phyloP scores from a whole-genome alignment of 2,797 vertebrate genomes.

The Argya squamiceps region DNA sequence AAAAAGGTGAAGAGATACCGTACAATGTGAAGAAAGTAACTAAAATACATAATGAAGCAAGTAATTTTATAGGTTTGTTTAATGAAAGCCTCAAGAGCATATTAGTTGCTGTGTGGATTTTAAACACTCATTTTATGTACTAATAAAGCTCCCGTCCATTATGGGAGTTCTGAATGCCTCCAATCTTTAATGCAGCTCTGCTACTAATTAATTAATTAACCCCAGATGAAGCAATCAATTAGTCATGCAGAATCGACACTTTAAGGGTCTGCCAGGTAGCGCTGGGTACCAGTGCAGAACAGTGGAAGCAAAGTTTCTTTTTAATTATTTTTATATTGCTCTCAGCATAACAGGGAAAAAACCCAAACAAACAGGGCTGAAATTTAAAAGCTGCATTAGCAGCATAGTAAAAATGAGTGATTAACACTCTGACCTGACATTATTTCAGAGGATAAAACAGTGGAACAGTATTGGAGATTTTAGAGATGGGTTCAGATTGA shows the following conservation, averaged over 20 bases:
- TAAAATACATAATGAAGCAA: slow-evolving; percentile 99
- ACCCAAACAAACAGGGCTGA: neutral
- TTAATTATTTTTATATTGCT: slow-evolving; percentile 35
- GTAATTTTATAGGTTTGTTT: slow-evolving; percentile 99
- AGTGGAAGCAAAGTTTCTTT: slow-evolving; percentile 29
- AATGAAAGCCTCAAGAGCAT: slow-evolving; percentile 92
- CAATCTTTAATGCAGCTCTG: slow-evolving; percentile 76
- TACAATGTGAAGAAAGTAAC: slow-evolving; percentile 86
- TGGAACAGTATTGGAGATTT: neutral
- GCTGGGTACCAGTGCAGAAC: slow-evolving; percentile 19
- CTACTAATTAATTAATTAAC: slow-evolving; percentile 96
- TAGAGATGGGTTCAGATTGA: neutral
- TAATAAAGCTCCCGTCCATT: slow-evolving; percentile 78
- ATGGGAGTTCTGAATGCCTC: slow-evolving; percentile 79
- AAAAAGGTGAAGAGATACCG: slow-evolving; percentile 83
- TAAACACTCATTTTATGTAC: slow-evolving; percentile 86
- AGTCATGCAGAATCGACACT: slow-evolving; percentile 79
- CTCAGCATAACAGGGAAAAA: neutral
- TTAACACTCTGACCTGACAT: neutral
- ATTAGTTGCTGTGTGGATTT: slow-evolving; percentile 80
- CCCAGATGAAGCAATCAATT: slow-evolving; percentile 85
- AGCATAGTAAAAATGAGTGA: neutral
- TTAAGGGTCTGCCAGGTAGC: slow-evolving; percentile 70
- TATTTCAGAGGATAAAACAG: neutral
- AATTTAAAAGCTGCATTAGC: slow-evolving; percentile 1